phyloP scores from a whole-genome alignment of 2,113 vertebrate species.

The Peromyscus leucopus region DNA sequence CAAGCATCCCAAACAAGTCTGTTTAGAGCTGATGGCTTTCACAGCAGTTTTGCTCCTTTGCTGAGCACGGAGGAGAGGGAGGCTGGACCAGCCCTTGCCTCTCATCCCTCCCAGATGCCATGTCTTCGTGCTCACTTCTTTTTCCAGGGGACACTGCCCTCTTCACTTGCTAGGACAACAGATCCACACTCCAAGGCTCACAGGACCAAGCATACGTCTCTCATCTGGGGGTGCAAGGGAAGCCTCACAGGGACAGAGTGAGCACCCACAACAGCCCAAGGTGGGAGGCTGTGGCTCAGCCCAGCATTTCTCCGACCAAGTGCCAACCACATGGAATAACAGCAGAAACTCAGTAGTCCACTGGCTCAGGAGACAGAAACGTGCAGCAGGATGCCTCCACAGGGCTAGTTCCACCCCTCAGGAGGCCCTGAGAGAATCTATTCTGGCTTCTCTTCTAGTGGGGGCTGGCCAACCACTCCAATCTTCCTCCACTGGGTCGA shows the following conservation, averaged over 20 bases:
- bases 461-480: background rate
- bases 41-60: background rate
- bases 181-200: background rate
- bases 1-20: background rate
- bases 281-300: no score
- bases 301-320: background rate
- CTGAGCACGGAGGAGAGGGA: background rate
- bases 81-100: rapidly evolving
- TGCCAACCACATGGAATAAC: no score
- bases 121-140: background rate
- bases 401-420: background rate
- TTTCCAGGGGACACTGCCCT: background rate
- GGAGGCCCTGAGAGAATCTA: no score
- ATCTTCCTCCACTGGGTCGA: background rate
- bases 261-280: background rate
- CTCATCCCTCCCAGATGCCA: background rate
- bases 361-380: background rate
- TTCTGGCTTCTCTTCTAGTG: background rate
- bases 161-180: background rate
- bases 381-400: background rate
- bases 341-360: no score
- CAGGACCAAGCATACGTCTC: background rate
- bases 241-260: no score
- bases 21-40: background rate
- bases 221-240: rapidly evolving